Percentiles rank a stretch among this genome's conserved stretches.
Evolutionary conservation across 1,140 invertebrate genomes (phyloP).

Genomic region (Calliphora vicina): DNA sequence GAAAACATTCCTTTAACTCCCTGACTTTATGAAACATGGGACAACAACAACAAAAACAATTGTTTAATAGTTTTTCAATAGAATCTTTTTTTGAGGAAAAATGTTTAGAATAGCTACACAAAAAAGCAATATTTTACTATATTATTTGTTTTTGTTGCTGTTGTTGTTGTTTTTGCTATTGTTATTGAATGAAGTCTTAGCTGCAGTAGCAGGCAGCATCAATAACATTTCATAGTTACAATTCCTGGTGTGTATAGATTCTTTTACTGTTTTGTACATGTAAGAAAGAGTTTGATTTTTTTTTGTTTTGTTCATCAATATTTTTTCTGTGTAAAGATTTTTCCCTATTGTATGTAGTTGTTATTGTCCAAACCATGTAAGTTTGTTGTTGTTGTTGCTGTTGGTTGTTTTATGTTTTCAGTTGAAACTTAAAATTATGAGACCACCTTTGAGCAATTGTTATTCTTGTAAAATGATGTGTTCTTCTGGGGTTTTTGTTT

Average conservation of each 20-base stretch:
- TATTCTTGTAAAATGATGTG: slow-evolving; percentile 22
- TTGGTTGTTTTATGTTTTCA: slow-evolving; percentile 1
- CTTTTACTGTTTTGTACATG: background rate
- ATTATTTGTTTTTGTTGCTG: no score
- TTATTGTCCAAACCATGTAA: background rate
- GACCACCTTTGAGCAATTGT: slow-evolving; percentile 34
- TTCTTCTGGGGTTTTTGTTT: background rate
- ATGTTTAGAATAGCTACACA: background rate
- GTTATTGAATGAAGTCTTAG: no score
- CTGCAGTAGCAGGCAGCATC: background rate
- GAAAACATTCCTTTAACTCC: no score
- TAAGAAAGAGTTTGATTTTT: background rate
- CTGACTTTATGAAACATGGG: no score
- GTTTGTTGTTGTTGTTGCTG: slow-evolving; percentile 30
- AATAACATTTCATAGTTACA: background rate
- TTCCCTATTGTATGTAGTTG: background rate
- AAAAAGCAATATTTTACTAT: background rate
- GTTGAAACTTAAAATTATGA: slow-evolving; percentile 30
- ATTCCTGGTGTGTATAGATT: background rate
- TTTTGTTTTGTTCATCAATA: background rate
- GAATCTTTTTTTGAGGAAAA: background rate
- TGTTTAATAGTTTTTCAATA: background rate
- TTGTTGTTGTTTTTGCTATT: no score
- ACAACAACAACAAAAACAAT: no score
- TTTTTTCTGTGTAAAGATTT: background rate